Evolutionary conservation across 2,113 vertebrate genomes (phyloP), one percentile per base, ranked within the genome.

Genomic region (Bagarius yarrelli): DNA sequence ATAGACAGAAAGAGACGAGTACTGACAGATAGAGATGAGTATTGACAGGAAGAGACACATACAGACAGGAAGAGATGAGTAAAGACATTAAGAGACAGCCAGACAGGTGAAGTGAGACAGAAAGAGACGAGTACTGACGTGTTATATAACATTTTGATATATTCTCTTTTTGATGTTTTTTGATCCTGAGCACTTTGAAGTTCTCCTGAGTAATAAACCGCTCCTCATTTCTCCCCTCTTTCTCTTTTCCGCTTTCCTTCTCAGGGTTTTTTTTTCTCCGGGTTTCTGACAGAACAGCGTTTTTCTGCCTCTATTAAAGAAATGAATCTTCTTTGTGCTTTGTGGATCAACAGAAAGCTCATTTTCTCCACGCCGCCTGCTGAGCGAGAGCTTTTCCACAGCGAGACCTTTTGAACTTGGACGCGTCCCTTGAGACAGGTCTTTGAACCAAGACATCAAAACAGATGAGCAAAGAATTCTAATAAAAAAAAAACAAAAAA

Each of bases 371-470:
- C 71, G 74, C 77, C 56, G 73, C 47, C 30, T 60, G 64, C n/a
- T 83, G 80, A 79, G 47, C 53, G 76, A 56, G 66, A 34, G 23
- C 16, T 69, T 72, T 63, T 21, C 44, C 19, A 21, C 71, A 21
- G 9, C 23, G n/a, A 82, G 82, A 40, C 81, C 81, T 85, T 80
- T 82, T 79, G 53, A 76, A 78, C 85, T 79, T 80, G 78, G 67
- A 66, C 40, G 30, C 27, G 52, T 85, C 83, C 74, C 83, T 36
- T 21, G 78, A 81, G 84, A 80, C 47, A 30, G 70, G 71, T 52
- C 76, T 85, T 83, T 84, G 82, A 84, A 81, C 69, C 21, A 50
- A 47, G 25, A 84, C 64, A 87, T 83, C 64, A 84, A 84, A 84
- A 63, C 63, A 19, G 73, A 76, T 59, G 60, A 78, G 60, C 59